Conservation (phyloP, 2,113 vertebrate species). For the Guaruba guarouba region DNA sequence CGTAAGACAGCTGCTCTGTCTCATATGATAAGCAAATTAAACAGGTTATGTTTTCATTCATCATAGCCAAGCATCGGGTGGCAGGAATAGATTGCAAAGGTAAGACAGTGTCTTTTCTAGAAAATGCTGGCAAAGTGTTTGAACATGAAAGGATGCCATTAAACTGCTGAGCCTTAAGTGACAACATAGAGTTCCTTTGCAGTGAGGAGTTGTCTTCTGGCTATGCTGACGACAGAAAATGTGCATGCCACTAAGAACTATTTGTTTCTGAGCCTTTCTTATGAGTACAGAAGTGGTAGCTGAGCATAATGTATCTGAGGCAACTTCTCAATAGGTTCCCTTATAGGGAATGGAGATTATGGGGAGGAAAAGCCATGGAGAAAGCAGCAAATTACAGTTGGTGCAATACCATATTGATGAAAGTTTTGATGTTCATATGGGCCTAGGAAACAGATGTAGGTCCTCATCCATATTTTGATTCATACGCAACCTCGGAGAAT, state of each 20-base stretch:
- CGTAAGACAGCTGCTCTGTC: neutral
- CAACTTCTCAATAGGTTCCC: neutral
- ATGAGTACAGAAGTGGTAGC: neutral
- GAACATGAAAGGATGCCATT: neutral
- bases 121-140: neutral
- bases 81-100: neutral
- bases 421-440: neutral
- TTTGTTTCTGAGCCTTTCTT: neutral
- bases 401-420: neutral
- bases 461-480: neutral
- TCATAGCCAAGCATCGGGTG: neutral
- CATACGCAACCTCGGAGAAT: neutral
- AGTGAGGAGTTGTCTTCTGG: neutral
- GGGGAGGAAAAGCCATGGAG: neutral
- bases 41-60: neutral
- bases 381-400: neutral
- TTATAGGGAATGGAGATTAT: neutral
- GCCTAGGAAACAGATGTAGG: neutral
- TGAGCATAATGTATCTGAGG: neutral
- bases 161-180: neutral
- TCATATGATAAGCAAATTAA: conserved; percentile 10
- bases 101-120: neutral
- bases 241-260: neutral
- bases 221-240: neutral
- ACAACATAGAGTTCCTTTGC: neutral